Conservation (phyloP, 2,113 vertebrate genomes). For the Eudyptes chrysolophus region DNA sequence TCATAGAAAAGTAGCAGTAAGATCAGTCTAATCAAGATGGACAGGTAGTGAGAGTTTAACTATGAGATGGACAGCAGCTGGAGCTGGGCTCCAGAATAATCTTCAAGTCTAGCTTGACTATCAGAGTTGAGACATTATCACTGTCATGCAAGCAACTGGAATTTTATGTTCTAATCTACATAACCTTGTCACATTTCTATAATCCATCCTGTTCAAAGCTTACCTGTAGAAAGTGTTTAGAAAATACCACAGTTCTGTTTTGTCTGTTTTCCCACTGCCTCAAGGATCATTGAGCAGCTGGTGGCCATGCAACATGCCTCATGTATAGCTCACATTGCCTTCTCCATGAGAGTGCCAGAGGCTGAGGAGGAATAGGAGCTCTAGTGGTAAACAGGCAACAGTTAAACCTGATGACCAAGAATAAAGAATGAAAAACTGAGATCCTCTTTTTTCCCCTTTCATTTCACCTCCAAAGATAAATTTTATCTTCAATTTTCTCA, state of each 20-base stretch:
- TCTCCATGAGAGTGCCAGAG: neutral
- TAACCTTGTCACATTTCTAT: neutral
- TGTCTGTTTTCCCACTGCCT: neutral
- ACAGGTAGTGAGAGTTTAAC: neutral
- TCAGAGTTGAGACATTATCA: neutral
- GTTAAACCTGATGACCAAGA: neutral
- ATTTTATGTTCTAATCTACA: slow-evolving; percentile 1
- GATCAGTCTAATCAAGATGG: neutral
- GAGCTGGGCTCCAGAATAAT: neutral
- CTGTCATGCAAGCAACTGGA: neutral
- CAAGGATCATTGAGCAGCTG: neutral
- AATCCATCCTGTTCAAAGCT: slow-evolving; percentile 28
- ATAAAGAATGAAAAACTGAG: neutral
- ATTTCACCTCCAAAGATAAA: neutral
- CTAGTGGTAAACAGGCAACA: neutral
- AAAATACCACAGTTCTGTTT: neutral
- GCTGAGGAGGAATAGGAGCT: neutral
- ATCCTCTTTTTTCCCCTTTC: neutral
- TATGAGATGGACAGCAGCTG: neutral
- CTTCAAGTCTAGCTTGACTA: neutral
- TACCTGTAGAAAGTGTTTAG: slow-evolving; percentile 16
- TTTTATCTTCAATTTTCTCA: neutral
- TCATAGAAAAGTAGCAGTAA: neutral
- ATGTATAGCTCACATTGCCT: neutral
- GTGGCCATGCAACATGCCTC: neutral